phyloP scores from a whole-genome alignment of 2,888 invertebrate genomes.

The Trypoxylon attenuatum region DNA sequence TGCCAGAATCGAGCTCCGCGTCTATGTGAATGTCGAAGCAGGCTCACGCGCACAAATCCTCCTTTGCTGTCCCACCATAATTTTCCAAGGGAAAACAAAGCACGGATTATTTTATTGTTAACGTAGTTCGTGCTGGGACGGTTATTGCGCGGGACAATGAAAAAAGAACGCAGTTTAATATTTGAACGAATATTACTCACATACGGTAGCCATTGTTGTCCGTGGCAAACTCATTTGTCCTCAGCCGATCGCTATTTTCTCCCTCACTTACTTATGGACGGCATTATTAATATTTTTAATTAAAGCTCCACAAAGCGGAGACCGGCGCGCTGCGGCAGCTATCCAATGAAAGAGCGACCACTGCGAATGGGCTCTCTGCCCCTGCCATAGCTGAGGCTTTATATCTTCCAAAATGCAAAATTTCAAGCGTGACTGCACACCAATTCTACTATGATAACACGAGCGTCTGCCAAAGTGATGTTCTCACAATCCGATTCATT shows the following conservation, averaged over 20 bases:
- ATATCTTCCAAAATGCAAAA: slow-evolving; percentile 34
- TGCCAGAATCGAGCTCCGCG: slow-evolving; percentile 5
- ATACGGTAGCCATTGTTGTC: slow-evolving; percentile 48
- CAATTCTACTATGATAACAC: slow-evolving; percentile 18
- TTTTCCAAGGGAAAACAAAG: slow-evolving; percentile 46
- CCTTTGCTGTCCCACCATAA: too few relatives aligned
- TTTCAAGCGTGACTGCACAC: slow-evolving; percentile 27
- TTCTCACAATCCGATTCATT: neutral
- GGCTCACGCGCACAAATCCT: too few relatives aligned
- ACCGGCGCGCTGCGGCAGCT: slow-evolving; percentile 30
- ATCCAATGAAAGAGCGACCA: slow-evolving; percentile 13
- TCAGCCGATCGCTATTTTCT: slow-evolving; percentile 45
- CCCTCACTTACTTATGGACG: slow-evolving; percentile 27
- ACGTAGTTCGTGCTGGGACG: slow-evolving; percentile 37
- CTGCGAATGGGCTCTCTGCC: neutral
- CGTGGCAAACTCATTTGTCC: slow-evolving; percentile 53
- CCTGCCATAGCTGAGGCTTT: slow-evolving; percentile 10
- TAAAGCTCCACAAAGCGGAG: slow-evolving; percentile 63
- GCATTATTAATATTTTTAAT: slow-evolving; percentile 71
- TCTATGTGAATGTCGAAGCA: neutral
- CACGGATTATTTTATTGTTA: slow-evolving; percentile 44
- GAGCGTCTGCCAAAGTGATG: neutral
- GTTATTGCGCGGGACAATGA: slow-evolving; percentile 42
- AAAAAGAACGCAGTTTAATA: slow-evolving; percentile 54
- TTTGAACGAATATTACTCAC: slow-evolving; percentile 55